Base-by-base conservation (phyloP, 2,888 invertebrate genomes). In the Cheilosia variabilis region DNA sequence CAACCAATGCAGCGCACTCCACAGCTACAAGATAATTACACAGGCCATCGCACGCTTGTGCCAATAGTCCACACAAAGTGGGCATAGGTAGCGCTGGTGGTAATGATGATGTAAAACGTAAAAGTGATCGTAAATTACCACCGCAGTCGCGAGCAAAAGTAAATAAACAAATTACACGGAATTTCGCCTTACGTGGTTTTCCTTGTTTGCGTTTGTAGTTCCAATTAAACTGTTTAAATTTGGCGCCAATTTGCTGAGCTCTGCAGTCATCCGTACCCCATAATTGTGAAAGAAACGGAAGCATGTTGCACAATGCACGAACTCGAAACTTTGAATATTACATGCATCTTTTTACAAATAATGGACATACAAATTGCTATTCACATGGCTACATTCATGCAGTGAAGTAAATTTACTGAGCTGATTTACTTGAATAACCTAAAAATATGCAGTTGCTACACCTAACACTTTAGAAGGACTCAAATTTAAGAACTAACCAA, bases 121-220 rank as follows among this genome's bases (percentile, higher is more conserved):
- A 73, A 37, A 53, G 55, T 34, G 45, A 73, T 63, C 45, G 60
- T 53, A 73, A 63, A 73, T 63, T 73, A 73, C 63, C 73, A 45
- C 53, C 58, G 73, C 34, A 17, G 63, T 73, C 34, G 62, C 71
- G 19, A 22, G 22, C 45, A 43, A 15, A 63, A 34, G 45, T 53
- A 73, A 73, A 45, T 45, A 34, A 73, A 73, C 73, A 63, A 63
- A 73, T 73, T 73, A 63, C 53, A 53, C 63, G 63, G 31, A 34
- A 63, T 43, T 62, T 63, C 73, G 45, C 63, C 31, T 73, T 52
- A 27, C 43, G 62, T 53, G 43, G 22, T 31, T 63, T 73, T 62
- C 41, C 60, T 41, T 72, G 50, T 72, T 72, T 72, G 62, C 19
- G 19, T 72, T 72, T 72, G 41, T 31, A 52, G 41, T 19, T 60